These are phyloP conservation scores for Smittia aterrima DNA, from an alignment of 2,888 invertebrate species.

Conservation along the genomic window DNA sequence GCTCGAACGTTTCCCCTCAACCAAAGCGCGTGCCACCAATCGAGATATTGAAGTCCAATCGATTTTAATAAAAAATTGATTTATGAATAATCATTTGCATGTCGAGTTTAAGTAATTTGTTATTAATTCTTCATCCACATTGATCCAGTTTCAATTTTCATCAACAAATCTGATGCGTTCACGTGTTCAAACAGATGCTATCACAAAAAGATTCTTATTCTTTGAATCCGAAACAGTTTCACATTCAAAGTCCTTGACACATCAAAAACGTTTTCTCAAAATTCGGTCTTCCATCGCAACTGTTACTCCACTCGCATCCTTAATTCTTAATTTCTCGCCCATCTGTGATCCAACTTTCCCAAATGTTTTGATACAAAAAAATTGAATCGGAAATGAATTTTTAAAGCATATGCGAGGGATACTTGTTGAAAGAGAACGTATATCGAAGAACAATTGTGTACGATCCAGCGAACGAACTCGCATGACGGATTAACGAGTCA, in stretches of 20 bases:
- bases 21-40: background rate
- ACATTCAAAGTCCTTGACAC: background rate
- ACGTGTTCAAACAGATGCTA: too few relatives aligned
- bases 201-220: too few relatives aligned
- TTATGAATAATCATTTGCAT: too few relatives aligned
- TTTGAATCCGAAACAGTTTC: background rate
- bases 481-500: background rate
- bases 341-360: background rate
- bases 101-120: too few relatives aligned
- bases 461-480: background rate
- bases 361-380: background rate
- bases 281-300: background rate
- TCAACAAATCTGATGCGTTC: too few relatives aligned
- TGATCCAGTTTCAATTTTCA: background rate
- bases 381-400: constrained; percentile 1
- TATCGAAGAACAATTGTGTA: background rate
- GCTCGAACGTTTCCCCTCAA: background rate
- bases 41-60: background rate
- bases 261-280: background rate
- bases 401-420: background rate
- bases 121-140: too few relatives aligned
- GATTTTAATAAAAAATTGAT: background rate
- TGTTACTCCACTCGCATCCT: background rate
- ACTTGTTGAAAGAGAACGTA: background rate
- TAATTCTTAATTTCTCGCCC: background rate